phyloP scores from a whole-genome alignment of 1,140 invertebrate genomes.

The Micrasema longulum region DNA sequence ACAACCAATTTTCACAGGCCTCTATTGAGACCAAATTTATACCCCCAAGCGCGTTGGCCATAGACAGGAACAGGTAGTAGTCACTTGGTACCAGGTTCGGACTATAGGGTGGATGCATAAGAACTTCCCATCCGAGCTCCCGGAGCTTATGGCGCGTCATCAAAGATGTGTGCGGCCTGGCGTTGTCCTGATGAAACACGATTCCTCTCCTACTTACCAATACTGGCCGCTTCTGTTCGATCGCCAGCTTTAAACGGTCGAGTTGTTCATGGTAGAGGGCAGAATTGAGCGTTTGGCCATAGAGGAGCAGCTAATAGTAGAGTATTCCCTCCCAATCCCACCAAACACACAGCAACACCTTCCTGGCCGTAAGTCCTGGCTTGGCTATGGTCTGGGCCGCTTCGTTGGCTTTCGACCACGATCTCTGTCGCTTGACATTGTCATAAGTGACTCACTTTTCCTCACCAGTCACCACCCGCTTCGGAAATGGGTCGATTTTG shows the following conservation, averaged over 20 bases:
- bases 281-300: too few species aligned
- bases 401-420: constrained; percentile 16
- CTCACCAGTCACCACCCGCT: constrained; percentile 17
- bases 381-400: constrained; percentile 10
- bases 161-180: constrained; percentile 17
- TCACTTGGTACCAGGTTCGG: constrained; percentile 6
- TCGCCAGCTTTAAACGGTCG: constrained; percentile 18
- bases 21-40: constrained; percentile 3
- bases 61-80: background rate
- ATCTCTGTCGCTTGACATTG: constrained; percentile 23
- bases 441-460: constrained; percentile 14
- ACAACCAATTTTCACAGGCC: constrained; percentile 16
- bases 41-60: constrained; percentile 7
- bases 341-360: constrained; percentile 24
- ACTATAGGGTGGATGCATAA: constrained; percentile 9
- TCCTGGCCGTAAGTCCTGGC: constrained; percentile 16
- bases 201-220: constrained; percentile 19
- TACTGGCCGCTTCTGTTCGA: constrained; percentile 17
- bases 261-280: too few species aligned
- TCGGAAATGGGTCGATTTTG: constrained; percentile 21
- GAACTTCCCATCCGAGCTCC: constrained; percentile 15
- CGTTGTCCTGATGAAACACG: constrained; percentile 24
- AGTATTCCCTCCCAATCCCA: constrained; percentile 23
- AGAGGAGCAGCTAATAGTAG: too few species aligned
- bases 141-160: constrained; percentile 13